phyloP scores from a whole-genome alignment of 2,888 invertebrate genomes.

The Hirtodrosophila histrioides region DNA sequence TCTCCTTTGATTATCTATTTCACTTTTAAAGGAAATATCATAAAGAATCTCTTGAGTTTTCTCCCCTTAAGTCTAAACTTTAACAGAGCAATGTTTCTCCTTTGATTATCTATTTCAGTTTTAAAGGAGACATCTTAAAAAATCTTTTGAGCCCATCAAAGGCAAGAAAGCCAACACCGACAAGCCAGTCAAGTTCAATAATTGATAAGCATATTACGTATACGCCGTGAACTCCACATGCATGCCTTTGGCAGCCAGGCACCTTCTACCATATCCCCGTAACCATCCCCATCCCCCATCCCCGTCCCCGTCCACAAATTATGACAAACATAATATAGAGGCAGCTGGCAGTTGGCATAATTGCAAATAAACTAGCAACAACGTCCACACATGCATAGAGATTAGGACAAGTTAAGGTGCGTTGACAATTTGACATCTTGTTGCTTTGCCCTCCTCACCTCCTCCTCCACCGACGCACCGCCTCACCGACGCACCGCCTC shows the following conservation, averaged over 20 bases:
- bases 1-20: no score
- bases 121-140: no score
- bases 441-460: slow-evolving; percentile 29
- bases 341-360: slow-evolving; percentile 52
- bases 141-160: no score
- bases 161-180: no score
- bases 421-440: slow-evolving; percentile 73
- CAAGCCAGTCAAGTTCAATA: slow-evolving; percentile 14
- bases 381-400: slow-evolving; percentile 29
- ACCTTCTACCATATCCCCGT: not conserved
- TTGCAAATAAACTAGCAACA: slow-evolving; percentile 58
- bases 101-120: no score
- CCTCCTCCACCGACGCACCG: no score
- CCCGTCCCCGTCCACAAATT: slow-evolving; percentile 13
- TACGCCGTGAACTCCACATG: slow-evolving; percentile 20
- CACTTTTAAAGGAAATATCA: no score
- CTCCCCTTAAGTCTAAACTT: no score
- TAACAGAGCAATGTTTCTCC: no score
- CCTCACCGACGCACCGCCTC: no score
- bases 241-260: slow-evolving; percentile 2
- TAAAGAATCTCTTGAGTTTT: no score
- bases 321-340: slow-evolving; percentile 54
- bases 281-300: no score
- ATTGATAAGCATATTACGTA: slow-evolving; percentile 45
- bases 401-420: slow-evolving; percentile 44